Evolutionary conservation across 2,797 vertebrate genomes (phyloP).

Genomic region (Meda fulgida): DNA sequence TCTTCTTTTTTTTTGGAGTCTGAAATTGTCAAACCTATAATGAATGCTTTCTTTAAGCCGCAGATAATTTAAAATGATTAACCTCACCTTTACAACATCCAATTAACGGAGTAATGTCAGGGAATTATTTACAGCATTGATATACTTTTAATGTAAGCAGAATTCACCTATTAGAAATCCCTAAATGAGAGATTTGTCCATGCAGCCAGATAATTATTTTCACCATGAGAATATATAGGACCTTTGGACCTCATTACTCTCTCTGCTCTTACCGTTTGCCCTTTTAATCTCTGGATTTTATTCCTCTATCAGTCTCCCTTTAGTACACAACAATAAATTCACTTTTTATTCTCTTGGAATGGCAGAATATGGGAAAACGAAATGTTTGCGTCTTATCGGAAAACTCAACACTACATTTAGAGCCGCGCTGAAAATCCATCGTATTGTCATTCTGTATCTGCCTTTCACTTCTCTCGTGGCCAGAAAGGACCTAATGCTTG

Average conservation of each 20-base stretch:
- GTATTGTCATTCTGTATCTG: background rate
- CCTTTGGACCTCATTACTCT: conserved; percentile 57
- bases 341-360: conserved; percentile 10
- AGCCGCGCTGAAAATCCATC: conserved; percentile 19
- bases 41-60: conserved; percentile 16
- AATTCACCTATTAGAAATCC: conserved; percentile 52
- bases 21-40: conserved; percentile 6
- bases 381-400: background rate
- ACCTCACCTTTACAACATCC: conserved; percentile 40
- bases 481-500: conserved; percentile 18
- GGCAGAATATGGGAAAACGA: conserved; percentile 38
- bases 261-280: conserved; percentile 41
- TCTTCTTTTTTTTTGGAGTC: background rate
- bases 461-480: background rate
- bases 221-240: conserved; percentile 46
- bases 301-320: background rate
- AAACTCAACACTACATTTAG: conserved; percentile 21
- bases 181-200: conserved; percentile 55
- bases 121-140: conserved; percentile 42
- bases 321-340: conserved; percentile 12
- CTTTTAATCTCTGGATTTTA: conserved; percentile 7
- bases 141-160: conserved; percentile 47
- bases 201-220: conserved; percentile 60
- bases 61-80: conserved; percentile 43
- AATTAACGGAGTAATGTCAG: conserved; percentile 37